A percentile compares a stretch with the other conserved stretches of the same genome.
Evolutionary conservation across 2,113 vertebrate species (phyloP).

Genomic region (Xiphophorus hellerii): DNA sequence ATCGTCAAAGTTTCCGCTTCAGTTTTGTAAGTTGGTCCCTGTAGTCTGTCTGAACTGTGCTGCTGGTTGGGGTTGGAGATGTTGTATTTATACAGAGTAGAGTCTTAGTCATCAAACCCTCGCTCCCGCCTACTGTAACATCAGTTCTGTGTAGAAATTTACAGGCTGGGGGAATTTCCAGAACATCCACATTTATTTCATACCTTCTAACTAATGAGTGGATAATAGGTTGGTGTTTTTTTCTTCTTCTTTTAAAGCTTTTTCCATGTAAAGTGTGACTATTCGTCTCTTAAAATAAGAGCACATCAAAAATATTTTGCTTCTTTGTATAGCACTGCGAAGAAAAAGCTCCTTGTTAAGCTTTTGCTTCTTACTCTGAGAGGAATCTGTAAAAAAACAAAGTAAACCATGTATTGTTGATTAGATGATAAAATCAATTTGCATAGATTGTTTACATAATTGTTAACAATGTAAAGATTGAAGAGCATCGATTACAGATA

Average conservation of each 20-base stretch:
- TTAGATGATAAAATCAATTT: not conserved
- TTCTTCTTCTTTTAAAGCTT: conserved; percentile 5
- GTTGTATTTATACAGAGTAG: conserved; percentile 69
- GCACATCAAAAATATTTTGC: not conserved
- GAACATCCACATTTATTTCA: conserved; percentile 63
- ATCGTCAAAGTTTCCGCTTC: conserved; percentile 11
- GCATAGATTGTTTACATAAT: not conserved
- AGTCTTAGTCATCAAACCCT: conserved; percentile 71
- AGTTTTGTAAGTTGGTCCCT: conserved; percentile 45
- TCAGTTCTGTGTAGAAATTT: conserved; percentile 55
- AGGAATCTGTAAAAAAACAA: not conserved
- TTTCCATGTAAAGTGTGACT: not conserved
- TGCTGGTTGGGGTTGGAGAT: conserved; percentile 36
- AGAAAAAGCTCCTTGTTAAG: not conserved
- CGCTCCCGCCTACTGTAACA: conserved; percentile 51
- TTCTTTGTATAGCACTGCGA: not conserved
- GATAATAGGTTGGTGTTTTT: conserved; percentile 19
- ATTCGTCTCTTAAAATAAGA: not conserved
- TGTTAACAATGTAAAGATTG: not conserved
- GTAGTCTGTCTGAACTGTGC: conserved; percentile 38
- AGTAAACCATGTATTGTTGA: not conserved
- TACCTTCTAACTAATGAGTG: conserved; percentile 35
- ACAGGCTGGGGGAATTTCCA: conserved; percentile 71
- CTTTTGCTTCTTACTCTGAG: not conserved
- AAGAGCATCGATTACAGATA: not conserved